phyloP scores from a whole-genome alignment of 2,797 vertebrate species.

The Salarias fasciatus region DNA sequence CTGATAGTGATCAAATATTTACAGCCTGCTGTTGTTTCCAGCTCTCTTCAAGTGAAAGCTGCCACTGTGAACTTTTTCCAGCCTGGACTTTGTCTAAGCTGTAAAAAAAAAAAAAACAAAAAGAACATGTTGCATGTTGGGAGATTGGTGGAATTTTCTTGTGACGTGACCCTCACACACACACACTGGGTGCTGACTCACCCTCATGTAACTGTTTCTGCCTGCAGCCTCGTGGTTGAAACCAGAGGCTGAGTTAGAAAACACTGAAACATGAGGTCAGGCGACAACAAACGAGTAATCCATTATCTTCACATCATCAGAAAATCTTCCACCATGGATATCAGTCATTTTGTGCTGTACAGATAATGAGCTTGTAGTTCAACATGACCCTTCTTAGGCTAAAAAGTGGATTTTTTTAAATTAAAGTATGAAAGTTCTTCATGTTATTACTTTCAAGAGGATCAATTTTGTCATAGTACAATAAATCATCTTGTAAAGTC shows the following conservation, averaged over 20 bases:
- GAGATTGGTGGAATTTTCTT: neutral
- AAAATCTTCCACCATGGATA: too few relatives aligned
- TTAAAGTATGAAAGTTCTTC: too few relatives aligned
- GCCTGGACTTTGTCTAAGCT: constrained; percentile 31
- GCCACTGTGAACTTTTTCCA: neutral
- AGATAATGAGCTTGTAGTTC: too few relatives aligned
- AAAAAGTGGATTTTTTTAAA: too few relatives aligned
- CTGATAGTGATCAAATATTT: neutral
- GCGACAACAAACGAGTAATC: neutral
- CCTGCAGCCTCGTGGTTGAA: neutral
- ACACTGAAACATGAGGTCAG: neutral
- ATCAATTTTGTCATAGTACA: too few relatives aligned
- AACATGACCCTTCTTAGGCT: too few relatives aligned
- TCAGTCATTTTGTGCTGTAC: too few relatives aligned
- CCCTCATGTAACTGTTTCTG: constrained; percentile 3
- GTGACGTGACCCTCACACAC: neutral
- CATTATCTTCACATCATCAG: too few relatives aligned
- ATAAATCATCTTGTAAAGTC: too few relatives aligned
- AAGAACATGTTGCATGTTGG: neutral
- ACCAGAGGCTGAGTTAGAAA: neutral
- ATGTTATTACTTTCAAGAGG: too few relatives aligned
- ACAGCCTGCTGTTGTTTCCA: neutral
- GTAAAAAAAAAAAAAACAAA: constrained; percentile 14
- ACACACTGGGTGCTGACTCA: constrained; percentile 19
- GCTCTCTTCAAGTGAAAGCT: neutral